Base-by-base conservation (phyloP, 2,113 vertebrate genomes). In the Origma solitaria region DNA sequence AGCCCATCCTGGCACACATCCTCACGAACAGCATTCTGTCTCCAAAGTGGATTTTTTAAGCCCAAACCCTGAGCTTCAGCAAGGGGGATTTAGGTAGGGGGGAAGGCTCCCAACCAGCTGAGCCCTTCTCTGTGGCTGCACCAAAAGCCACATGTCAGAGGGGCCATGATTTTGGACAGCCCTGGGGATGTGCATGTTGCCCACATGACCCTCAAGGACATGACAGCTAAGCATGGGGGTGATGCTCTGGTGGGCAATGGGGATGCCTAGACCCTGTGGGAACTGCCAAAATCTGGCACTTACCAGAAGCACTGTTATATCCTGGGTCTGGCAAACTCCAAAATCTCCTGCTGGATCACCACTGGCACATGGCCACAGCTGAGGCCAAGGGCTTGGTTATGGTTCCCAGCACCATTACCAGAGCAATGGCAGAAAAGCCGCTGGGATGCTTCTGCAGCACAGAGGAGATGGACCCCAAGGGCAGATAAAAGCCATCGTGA, bases 391-490 rank as follows among this genome's bases (percentile, higher is more conserved):
- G 27, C 4, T 37, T 23, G 70, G 62, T 7, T 16, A 14, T 0
- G 1, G 71, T 8, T 73, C n/a, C n/a, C 42, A 66, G 51, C 7
- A 5, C 4, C 0, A 0, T 21, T n/a, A 22, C 5, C 21, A 2
- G 15, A 38, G 40, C 11, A 20, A 60, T 2, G 15, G 35, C 49
- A 51, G 28, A 56, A 78, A 76, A 61, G 30, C 19, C 0, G 0
- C 25, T 11, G 82, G 68, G 68, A 76, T 61, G 37, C 45, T 80
- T 68, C 78, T 16, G 31, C 1, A 11, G 25, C 40, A 60, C 51
- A 68, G 19, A 76, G 8, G 33, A 73, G 50, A 38, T 1, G 3
- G 35, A 75, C 6, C 38, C 33, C 0, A 0, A 61, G 37, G 35
- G 33, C 61, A 56, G 73, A 2, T 1, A 8, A 70, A 45, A 73